phyloP scores from a whole-genome alignment of 2,113 vertebrate species.

The Bettongia penicillata region DNA sequence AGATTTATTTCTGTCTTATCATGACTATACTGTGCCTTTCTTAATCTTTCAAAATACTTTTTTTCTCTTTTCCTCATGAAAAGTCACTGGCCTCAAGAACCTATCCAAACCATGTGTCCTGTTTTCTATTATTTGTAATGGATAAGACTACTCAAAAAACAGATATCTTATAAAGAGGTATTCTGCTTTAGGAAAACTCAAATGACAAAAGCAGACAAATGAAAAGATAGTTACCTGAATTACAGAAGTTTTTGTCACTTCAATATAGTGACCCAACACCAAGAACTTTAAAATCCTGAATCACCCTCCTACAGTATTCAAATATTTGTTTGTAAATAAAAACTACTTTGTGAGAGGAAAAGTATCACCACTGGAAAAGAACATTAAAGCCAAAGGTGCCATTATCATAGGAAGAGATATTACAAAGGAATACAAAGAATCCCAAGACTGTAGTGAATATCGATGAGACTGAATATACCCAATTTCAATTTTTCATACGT shows the following conservation, averaged over 20 bases:
- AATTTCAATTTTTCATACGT: neutral
- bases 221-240: neutral
- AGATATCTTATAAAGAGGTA: conserved; percentile 32
- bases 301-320: conserved; percentile 8
- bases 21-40: conserved; percentile 82
- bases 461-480: neutral
- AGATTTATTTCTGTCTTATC: conserved; percentile 82
- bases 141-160: conserved; percentile 43
- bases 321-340: conserved; percentile 28
- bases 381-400: conserved; percentile 11
- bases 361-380: neutral
- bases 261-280: neutral
- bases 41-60: conserved; percentile 72
- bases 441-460: neutral
- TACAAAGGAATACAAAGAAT: neutral
- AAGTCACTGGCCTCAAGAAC: conserved; percentile 74
- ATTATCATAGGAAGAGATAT: neutral
- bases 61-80: conserved; percentile 67
- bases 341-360: neutral
- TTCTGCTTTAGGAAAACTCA: conserved; percentile 6
- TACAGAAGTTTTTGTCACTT: neutral
- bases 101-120: conserved; percentile 37
- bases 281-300: conserved; percentile 11
- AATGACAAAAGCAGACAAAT: conserved; percentile 11
- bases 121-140: conserved; percentile 41